Percentiles rank a stretch among this genome's conserved stretches.
Evolutionary conservation across 2,113 vertebrate species (phyloP).

Genomic region (Shinisaurus crocodilurus): DNA sequence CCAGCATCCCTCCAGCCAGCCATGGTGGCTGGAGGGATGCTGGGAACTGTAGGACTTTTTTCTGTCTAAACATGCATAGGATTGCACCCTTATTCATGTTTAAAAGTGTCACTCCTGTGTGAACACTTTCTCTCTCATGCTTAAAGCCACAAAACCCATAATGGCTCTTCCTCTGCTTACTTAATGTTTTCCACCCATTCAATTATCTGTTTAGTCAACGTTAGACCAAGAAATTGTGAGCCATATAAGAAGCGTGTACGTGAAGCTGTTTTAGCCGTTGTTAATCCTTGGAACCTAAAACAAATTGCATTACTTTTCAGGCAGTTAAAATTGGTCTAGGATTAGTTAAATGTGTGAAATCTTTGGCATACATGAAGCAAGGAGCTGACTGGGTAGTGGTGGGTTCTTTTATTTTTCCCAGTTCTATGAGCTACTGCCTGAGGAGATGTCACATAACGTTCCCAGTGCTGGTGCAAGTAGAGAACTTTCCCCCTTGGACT

Average conservation of each 20-base stretch:
- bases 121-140: background rate
- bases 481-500: background rate
- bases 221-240: background rate
- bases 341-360: background rate
- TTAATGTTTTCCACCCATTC: background rate
- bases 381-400: background rate
- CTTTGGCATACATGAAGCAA: background rate
- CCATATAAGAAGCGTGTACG: background rate
- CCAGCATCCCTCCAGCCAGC: no score
- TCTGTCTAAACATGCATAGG: no score
- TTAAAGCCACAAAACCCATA: background rate
- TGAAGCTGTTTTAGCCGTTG: background rate
- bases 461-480: background rate
- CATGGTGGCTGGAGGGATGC: no score
- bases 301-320: background rate
- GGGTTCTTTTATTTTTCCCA: background rate
- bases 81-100: background rate
- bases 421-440: background rate
- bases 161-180: background rate
- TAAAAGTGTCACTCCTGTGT: background rate
- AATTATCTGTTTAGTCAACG: background rate
- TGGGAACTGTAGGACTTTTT: no score
- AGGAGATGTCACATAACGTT: background rate
- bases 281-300: background rate
- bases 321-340: background rate